Evolutionary conservation across 2,797 vertebrate genomes (phyloP).

Genomic region (Tenualosa ilisha): DNA sequence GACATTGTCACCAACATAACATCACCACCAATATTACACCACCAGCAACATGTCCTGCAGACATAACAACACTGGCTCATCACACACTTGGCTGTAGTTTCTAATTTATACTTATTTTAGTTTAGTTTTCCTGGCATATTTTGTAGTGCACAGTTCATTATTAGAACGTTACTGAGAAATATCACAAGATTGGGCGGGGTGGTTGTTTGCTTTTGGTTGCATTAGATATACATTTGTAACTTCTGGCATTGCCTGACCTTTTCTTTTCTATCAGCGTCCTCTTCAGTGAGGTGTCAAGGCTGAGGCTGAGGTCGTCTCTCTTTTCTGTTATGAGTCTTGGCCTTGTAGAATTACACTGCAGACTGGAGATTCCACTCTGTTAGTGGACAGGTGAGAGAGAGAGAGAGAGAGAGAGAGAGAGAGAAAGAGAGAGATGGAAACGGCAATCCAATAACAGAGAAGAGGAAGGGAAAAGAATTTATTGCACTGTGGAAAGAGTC

Average conservation of each 20-base stretch:
- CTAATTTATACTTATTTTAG: too few species aligned
- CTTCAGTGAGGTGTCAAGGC: slow-evolving; percentile 54
- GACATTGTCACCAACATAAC: too few species aligned
- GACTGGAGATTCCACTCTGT: slow-evolving; percentile 52
- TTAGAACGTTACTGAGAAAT: neutral
- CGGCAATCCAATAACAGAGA: neutral
- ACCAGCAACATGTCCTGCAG: neutral
- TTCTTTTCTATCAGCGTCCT: neutral
- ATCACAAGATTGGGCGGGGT: neutral
- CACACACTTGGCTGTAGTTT: neutral
- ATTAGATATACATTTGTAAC: neutral
- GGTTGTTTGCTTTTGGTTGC: neutral
- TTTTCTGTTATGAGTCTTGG: slow-evolving; percentile 54
- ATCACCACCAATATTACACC: too few species aligned
- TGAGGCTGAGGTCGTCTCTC: slow-evolving; percentile 43
- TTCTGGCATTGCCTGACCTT: neutral
- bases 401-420: slow-evolving; percentile 60
- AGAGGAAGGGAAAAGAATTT: slow-evolving; percentile 59
- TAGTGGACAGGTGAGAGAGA: slow-evolving; percentile 62
- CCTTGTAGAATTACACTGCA: slow-evolving; percentile 54
- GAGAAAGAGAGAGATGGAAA: slow-evolving; percentile 47
- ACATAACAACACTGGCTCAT: neutral
- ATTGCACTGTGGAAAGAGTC: slow-evolving; percentile 50
- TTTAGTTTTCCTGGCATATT: neutral
- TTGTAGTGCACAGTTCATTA: neutral